phyloP scores from a whole-genome alignment of 2,113 vertebrate genomes.

The Cepphus grylle region DNA sequence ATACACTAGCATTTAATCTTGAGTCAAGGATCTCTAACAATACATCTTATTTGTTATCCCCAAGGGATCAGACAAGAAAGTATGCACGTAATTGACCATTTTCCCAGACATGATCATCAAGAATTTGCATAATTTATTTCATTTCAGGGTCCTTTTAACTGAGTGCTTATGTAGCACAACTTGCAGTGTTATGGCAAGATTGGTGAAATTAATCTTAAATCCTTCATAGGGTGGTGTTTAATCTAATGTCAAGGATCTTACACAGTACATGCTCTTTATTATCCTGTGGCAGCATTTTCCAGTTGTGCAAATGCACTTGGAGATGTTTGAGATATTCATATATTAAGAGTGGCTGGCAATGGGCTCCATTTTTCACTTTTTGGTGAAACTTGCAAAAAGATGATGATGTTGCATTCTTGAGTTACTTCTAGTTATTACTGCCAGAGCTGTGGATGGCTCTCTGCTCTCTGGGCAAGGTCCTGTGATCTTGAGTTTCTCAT shows the following conservation, averaged over 20 bases:
- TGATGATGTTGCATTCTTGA: background rate
- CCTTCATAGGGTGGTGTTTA: background rate
- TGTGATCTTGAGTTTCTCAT: background rate
- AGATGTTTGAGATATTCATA: background rate
- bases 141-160: background rate
- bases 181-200: background rate
- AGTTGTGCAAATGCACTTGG: background rate
- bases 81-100: background rate
- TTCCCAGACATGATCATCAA: background rate
- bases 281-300: background rate
- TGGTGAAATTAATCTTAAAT: background rate
- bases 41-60: background rate
- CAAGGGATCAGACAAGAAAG: background rate
- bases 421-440: background rate
- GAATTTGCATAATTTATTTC: background rate
- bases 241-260: background rate
- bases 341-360: background rate
- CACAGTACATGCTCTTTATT: background rate
- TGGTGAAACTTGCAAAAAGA: background rate
- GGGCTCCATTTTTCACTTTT: background rate
- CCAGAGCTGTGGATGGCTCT: background rate
- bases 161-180: background rate
- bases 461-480: background rate
- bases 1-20: background rate
- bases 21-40: background rate